Evolutionary conservation across 2,797 vertebrate species (phyloP).

Genomic region (Coccyzus lansbergi): DNA sequence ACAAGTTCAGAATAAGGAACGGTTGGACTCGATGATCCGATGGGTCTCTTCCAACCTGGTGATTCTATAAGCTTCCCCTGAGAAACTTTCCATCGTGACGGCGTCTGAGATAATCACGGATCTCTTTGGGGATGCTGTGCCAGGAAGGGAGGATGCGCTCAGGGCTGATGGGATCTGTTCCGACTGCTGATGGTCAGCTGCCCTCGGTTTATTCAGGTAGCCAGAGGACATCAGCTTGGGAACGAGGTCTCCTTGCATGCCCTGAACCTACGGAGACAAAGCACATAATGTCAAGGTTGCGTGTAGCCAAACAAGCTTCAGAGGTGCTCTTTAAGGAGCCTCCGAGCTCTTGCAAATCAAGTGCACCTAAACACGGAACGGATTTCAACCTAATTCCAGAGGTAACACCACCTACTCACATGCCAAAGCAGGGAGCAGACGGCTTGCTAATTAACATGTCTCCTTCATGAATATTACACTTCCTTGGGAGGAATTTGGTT

Average conservation of each 20-base stretch:
- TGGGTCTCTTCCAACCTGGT: too few relatives aligned
- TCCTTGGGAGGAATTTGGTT: slow-evolving; percentile 13
- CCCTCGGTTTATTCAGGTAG: not conserved
- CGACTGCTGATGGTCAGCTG: fast-evolving
- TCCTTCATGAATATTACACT: slow-evolving; percentile 36
- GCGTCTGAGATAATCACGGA: fast-evolving
- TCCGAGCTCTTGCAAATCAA: slow-evolving; percentile 19
- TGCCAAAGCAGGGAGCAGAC: slow-evolving; percentile 40
- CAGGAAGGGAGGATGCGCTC: not conserved
- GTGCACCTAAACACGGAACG: slow-evolving; percentile 25
- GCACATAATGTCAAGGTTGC: not conserved
- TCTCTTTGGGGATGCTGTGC: not conserved
- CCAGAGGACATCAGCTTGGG: not conserved
- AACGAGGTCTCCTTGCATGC: not conserved
- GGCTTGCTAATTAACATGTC: slow-evolving; percentile 27
- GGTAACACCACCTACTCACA: slow-evolving; percentile 49
- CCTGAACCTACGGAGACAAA: not conserved
- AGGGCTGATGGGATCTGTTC: fast-evolving
- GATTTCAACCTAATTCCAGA: slow-evolving; percentile 49
- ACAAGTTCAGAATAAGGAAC: not conserved
- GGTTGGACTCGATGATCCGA: too few relatives aligned
- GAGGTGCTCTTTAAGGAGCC: slow-evolving; percentile 10
- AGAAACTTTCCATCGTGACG: not conserved
- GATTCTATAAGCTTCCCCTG: not conserved
- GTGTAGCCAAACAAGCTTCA: not conserved